A percentile compares a stretch with the other conserved stretches of the same genome.
phyloP scores from a whole-genome alignment of 2,888 invertebrate genomes.

The Noctua janthe region DNA sequence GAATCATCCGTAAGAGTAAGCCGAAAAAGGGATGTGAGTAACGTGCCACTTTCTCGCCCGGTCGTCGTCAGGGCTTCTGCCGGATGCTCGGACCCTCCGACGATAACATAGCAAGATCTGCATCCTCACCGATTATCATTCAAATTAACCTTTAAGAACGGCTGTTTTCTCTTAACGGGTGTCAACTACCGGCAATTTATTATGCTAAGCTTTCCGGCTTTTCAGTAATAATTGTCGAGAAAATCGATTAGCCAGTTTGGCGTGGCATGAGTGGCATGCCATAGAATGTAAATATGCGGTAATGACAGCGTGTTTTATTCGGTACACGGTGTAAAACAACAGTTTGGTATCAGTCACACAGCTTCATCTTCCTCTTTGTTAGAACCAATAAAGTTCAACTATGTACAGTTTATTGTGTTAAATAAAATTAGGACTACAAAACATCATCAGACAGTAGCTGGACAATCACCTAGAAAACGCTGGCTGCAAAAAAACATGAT shows the following conservation, averaged over 20 bases:
- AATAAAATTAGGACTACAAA: background rate
- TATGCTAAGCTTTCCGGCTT: slow-evolving; percentile 48
- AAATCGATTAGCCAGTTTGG: slow-evolving; percentile 27
- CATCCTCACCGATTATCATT: slow-evolving; percentile 71
- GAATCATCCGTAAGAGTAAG: slow-evolving; percentile 1
- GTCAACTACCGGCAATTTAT: slow-evolving; percentile 15
- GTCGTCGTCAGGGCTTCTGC: slow-evolving; percentile 63
- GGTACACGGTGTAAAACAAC: background rate
- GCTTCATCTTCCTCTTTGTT: background rate
- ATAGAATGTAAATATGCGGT: background rate
- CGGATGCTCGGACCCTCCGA: slow-evolving; percentile 69
- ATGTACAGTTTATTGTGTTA: background rate
- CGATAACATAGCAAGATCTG: slow-evolving; percentile 64
- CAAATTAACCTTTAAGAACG: slow-evolving; percentile 63
- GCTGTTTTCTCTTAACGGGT: slow-evolving; percentile 41
- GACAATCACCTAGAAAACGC: background rate
- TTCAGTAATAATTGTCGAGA: slow-evolving; percentile 36
- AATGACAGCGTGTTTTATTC: background rate
- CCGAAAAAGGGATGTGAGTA: slow-evolving; percentile 23
- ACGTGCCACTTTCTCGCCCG: slow-evolving; percentile 68
- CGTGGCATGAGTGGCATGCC: background rate
- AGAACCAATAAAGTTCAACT: background rate
- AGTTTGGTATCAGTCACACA: background rate
- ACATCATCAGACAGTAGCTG: background rate
- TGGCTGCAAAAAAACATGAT: background rate